These are phyloP conservation scores for Latrodectus geometricus DNA, from an alignment of 1,140 invertebrate species.

Conservation along the genomic window DNA sequence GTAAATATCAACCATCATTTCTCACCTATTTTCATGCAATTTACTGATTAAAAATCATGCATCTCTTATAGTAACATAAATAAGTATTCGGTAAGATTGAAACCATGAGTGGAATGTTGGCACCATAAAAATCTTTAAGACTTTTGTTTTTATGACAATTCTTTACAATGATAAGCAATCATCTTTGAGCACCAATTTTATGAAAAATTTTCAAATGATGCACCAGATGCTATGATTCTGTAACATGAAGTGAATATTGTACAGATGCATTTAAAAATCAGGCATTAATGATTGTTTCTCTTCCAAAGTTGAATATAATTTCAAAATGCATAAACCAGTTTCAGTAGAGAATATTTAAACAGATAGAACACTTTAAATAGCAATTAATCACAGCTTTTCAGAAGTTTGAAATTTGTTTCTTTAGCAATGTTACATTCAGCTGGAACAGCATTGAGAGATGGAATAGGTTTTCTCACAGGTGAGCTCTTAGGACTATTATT, in stretches of 20 bases:
- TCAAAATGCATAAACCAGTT: background rate
- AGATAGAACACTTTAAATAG: background rate
- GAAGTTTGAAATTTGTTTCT: constrained; percentile 17
- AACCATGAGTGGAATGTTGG: constrained; percentile 33
- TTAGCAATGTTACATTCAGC: background rate
- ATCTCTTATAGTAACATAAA: too few species aligned
- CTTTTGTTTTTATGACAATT: constrained; percentile 54
- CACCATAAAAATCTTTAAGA: constrained; percentile 59
- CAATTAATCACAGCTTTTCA: constrained; percentile 54
- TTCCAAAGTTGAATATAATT: background rate
- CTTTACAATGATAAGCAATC: constrained; percentile 45
- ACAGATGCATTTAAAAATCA: background rate
- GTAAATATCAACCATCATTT: too few species aligned
- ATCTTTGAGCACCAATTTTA: constrained; percentile 55
- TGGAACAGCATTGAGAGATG: background rate
- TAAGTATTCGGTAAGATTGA: background rate
- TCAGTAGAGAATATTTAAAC: too few species aligned
- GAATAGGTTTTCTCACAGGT: constrained; percentile 16
- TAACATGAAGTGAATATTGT: background rate
- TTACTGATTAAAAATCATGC: too few species aligned
- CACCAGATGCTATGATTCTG: background rate
- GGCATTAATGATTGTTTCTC: background rate
- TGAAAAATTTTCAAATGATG: background rate
- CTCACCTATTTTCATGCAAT: too few species aligned
- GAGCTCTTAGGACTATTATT: constrained; percentile 23